Base-by-base conservation (phyloP, 2,113 vertebrate genomes). In the Strix aluco region DNA sequence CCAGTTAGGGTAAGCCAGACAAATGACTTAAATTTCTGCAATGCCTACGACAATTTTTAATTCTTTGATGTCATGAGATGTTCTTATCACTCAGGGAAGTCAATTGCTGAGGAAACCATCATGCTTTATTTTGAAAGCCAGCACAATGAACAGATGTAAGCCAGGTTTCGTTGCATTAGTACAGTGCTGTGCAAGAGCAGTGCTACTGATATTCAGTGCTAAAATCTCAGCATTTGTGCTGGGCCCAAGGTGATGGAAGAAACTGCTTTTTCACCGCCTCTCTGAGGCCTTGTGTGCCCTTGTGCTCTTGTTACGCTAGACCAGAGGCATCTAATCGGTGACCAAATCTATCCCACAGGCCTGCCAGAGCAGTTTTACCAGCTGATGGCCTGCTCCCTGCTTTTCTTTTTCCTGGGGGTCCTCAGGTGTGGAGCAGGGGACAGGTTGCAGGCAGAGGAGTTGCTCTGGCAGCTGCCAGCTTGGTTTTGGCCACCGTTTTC, bases 111-210 rank as follows among this genome's bases (percentile, higher is more conserved):
- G 71, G 74, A 80, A 82, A n/a, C 25, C 12, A 30, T 62, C 40
- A 15, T 73, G 78, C 29, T 70, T 80, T 74, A 47, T 82, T 83
- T 66, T 9, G 38, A 81, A 47, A 82, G 71, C 42, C 84, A 71
- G 47, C 10, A 5, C 69, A 20, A 6, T 0, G 11, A 78, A 8
- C 47, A 79, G 78, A 70, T 66, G 47, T 13, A 18, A 84, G 59
- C 29, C 32, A 20, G 58, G 44, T 82, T 85, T 57, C 5, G 27
- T 20, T 1, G 2, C 0, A 0, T 83, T 88, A 46, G 51, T 0
- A 0, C 0, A 0, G 13, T 11, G 77, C 69, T 8, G 20, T 5
- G n/a, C 1, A 12, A 65, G 34, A 80, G 14, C 46, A 3, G 18
- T 1, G 3, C 62, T 51, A 30, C 47, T 2, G 6, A 22, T 63